A percentile compares a stretch with the other conserved stretches of the same genome.
Evolutionary conservation across 2,113 vertebrate species (phyloP).

Genomic region (Gavialis gangeticus): DNA sequence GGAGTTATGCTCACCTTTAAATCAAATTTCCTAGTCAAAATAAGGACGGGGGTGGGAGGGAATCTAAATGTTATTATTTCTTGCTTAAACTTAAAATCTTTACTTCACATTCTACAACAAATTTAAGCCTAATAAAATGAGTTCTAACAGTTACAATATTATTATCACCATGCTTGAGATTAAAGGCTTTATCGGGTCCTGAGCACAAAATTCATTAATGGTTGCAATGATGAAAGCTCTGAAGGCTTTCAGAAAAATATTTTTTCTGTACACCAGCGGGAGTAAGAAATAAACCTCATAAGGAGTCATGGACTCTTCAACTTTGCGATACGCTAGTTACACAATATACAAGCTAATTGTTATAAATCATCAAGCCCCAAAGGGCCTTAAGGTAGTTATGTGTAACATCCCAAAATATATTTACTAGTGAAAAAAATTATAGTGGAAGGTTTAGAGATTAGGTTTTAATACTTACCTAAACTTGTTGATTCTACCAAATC

Average conservation of each 20-base stretch:
- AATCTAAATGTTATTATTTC: background rate
- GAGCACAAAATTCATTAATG: conserved; percentile 30
- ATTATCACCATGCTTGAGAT: background rate
- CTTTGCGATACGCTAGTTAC: too few relatives aligned
- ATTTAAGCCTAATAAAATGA: background rate
- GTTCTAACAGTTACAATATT: conserved; percentile 14
- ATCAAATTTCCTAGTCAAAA: background rate
- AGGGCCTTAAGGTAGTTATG: too few relatives aligned
- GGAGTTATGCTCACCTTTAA: conserved; percentile 11
- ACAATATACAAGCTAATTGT: too few relatives aligned
- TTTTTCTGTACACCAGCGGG: background rate
- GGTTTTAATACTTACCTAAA: too few relatives aligned
- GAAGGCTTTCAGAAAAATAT: background rate
- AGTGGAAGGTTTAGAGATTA: too few relatives aligned
- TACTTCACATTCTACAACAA: background rate
- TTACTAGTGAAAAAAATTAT: too few relatives aligned
- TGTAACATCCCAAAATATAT: too few relatives aligned
- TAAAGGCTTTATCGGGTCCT: background rate
- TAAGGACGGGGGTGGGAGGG: background rate
- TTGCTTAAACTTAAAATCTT: conserved; percentile 5
- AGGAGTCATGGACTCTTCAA: too few relatives aligned
- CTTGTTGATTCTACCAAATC: too few relatives aligned
- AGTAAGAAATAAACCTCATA: too few relatives aligned
- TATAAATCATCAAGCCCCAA: too few relatives aligned
- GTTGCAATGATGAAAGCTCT: background rate